A percentile compares a stretch with the other conserved stretches of the same genome.
phyloP scores from a whole-genome alignment of 1,140 invertebrate species.

The Sitobion miscanthi region DNA sequence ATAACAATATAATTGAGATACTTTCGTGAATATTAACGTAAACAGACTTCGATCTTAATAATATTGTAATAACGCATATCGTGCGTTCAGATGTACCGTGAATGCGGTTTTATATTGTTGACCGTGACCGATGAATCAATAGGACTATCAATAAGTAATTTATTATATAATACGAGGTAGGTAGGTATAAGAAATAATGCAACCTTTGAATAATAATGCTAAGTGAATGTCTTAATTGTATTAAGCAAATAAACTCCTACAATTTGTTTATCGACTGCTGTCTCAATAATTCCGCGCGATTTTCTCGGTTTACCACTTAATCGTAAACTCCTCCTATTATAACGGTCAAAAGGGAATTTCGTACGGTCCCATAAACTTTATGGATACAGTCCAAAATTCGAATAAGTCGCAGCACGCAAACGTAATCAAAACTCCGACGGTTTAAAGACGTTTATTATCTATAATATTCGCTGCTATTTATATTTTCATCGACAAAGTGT shows the following conservation, averaged over 20 bases:
- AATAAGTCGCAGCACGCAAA: constrained; percentile 22
- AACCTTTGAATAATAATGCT: neutral
- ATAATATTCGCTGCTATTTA: neutral
- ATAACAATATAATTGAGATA: neutral
- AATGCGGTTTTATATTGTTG: neutral
- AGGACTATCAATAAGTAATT: too few relatives aligned
- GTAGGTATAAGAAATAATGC: neutral
- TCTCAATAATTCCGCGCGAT: neutral
- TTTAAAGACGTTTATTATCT: neutral
- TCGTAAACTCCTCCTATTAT: constrained; percentile 4
- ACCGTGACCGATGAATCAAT: too few relatives aligned
- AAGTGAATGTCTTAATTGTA: neutral
- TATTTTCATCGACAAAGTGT: neutral
- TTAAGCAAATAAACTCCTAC: neutral
- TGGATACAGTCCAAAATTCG: constrained; percentile 29
- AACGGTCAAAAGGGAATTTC: constrained; percentile 4
- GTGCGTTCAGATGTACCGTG: neutral
- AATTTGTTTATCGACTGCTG: neutral
- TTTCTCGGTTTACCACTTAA: neutral
- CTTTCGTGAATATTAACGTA: neutral
- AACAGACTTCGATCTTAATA: neutral
- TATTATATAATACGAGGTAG: too few relatives aligned
- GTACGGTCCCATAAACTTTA: constrained; percentile 41
- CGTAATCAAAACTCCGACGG: constrained; percentile 16
- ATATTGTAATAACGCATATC: neutral